Evolutionary conservation across 2,113 vertebrate species (phyloP).

Genomic region (Eulacestoma nigropectus): DNA sequence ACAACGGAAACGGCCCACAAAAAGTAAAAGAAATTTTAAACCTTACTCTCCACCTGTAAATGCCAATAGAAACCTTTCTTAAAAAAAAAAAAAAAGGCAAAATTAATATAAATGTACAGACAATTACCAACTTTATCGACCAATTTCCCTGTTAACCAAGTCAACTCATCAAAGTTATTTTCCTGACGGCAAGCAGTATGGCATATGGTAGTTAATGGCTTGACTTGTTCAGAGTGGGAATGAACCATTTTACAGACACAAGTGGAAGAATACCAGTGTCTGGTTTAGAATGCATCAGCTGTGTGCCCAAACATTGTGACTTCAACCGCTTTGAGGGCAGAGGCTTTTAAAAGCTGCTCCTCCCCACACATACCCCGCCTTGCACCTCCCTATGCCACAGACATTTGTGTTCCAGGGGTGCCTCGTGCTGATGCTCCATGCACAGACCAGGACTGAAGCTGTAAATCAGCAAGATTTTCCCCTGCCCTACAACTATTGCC

Average conservation of each 20-base stretch:
- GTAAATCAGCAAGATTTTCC: neutral
- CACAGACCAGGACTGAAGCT: fast-evolving
- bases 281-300: fast-evolving
- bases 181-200: neutral
- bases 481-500: fast-evolving
- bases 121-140: neutral
- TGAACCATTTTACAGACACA: fast-evolving
- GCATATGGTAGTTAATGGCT: fast-evolving
- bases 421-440: fast-evolving
- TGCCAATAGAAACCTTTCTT: neutral
- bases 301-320: fast-evolving
- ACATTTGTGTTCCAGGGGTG: fast-evolving
- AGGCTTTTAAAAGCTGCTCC: neutral
- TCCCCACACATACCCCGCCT: fast-evolving
- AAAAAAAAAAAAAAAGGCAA: neutral
- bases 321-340: fast-evolving
- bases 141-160: neutral
- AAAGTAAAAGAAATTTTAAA: neutral
- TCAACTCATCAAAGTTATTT: neutral
- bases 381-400: too few relatives aligned
- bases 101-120: neutral
- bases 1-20: neutral
- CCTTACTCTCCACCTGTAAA: neutral
- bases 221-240: neutral
- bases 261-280: fast-evolving